These are phyloP conservation scores for Naso thynnoides DNA, from an alignment of 2,797 vertebrate species.

Conservation along the genomic window DNA sequence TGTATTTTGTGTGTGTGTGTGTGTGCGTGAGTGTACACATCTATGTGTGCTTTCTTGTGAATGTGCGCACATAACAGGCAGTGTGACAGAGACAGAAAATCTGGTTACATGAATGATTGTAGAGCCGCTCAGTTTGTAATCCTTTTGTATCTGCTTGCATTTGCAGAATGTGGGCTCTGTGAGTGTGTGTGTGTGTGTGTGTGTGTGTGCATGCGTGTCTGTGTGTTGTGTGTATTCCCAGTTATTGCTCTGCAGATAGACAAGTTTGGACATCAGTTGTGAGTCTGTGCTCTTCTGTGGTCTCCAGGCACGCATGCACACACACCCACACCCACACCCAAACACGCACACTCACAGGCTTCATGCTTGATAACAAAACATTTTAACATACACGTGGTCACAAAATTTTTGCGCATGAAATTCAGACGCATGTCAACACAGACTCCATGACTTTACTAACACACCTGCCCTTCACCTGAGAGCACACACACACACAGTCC, in stretches of 20 bases:
- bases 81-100: conserved; percentile 57
- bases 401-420: not conserved
- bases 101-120: conserved; percentile 55
- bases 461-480: conserved; percentile 12
- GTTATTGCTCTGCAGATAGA: conserved; percentile 42
- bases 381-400: not conserved
- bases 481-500: conserved; percentile 9
- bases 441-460: conserved; percentile 5
- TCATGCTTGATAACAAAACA: conserved; percentile 2
- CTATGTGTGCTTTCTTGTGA: conserved; percentile 17
- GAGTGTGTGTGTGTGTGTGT: conserved; percentile 23
- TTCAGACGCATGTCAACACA: conserved; percentile 3
- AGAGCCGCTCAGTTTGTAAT: conserved; percentile 57
- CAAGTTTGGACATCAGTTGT: conserved; percentile 37
- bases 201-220: not conserved
- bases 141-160: conserved; percentile 42
- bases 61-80: conserved; percentile 25
- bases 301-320: conserved; percentile 8
- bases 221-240: conserved; percentile 27
- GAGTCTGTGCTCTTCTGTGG: conserved; percentile 19
- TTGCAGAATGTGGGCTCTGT: conserved; percentile 28
- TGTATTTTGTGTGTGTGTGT: conserved; percentile 36
- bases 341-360: not conserved
- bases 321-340: not conserved
- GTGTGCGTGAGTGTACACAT: conserved; percentile 1